phyloP scores from a whole-genome alignment of 2,888 invertebrate species.

The Tetanocera ferruginea region DNA sequence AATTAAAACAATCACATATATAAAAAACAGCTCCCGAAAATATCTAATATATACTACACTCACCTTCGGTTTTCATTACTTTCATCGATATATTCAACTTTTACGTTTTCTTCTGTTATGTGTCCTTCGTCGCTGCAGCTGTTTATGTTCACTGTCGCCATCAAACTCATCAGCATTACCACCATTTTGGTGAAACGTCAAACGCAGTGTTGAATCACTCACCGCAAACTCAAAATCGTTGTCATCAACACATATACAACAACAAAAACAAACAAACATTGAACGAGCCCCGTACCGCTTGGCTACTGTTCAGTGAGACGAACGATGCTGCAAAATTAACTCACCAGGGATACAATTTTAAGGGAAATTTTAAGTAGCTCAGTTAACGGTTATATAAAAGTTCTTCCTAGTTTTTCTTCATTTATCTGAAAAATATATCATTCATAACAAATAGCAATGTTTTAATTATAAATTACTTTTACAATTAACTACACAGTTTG shows the following conservation, averaged over 20 bases:
- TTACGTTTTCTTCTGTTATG: conserved; percentile 17
- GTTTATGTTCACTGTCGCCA: conserved; percentile 33
- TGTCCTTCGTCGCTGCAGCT: conserved; percentile 30
- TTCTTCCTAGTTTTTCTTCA: too few species aligned
- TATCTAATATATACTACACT: not conserved
- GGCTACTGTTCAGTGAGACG: not conserved
- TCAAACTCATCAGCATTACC: conserved; percentile 31
- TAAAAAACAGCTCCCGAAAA: conserved; percentile 12
- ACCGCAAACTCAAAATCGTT: conserved; percentile 26
- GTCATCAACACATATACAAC: conserved; percentile 25
- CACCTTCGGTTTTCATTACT: conserved; percentile 26
- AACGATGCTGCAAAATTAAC: not conserved
- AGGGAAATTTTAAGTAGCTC: too few species aligned
- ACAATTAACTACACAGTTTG: too few species aligned
- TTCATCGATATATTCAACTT: conserved; percentile 28
- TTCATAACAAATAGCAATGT: too few species aligned
- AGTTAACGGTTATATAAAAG: too few species aligned
- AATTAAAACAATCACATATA: not conserved
- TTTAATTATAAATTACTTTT: too few species aligned
- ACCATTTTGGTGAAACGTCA: conserved; percentile 45
- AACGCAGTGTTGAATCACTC: conserved; percentile 25
- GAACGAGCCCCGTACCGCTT: not conserved
- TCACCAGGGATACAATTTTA: not conserved
- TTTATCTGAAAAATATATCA: too few species aligned
- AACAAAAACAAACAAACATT: not conserved